These are phyloP conservation scores for Cenopis cana DNA, from an alignment of 2,888 invertebrate species.

Conservation along the genomic window DNA sequence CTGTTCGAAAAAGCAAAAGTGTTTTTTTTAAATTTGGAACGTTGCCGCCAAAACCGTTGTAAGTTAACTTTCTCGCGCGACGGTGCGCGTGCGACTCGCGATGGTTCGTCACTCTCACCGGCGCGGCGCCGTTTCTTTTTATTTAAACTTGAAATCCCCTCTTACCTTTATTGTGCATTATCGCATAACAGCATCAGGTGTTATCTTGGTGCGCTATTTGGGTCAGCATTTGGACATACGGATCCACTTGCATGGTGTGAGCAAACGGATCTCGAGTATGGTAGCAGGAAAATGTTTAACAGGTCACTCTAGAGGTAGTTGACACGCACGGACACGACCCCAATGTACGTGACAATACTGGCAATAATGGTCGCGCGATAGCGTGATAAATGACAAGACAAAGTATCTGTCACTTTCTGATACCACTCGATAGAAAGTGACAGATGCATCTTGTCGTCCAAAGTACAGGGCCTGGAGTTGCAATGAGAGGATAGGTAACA, in stretches of 20 bases:
- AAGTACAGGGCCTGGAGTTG: too few relatives aligned
- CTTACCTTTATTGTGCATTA: conserved; percentile 68
- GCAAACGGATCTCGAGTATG: conserved; percentile 31
- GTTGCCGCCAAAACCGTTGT: conserved; percentile 40
- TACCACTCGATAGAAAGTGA: too few relatives aligned
- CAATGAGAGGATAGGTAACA: too few relatives aligned
- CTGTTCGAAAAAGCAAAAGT: conserved; percentile 35
- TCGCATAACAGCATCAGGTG: conserved; percentile 66
- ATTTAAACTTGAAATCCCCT: conserved; percentile 75
- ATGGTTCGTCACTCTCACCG: conserved; percentile 78
- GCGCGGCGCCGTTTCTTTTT: conserved; percentile 74
- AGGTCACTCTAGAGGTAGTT: background rate
- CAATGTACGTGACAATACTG: background rate
- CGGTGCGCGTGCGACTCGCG: conserved; percentile 61
- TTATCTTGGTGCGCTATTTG: conserved; percentile 61
- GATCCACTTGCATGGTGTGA: conserved; percentile 35
- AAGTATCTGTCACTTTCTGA: too few relatives aligned
- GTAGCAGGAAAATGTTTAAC: conserved; percentile 22
- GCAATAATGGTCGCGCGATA: too few relatives aligned
- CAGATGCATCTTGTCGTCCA: too few relatives aligned
- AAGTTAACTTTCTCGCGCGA: conserved; percentile 66
- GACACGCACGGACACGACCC: background rate
- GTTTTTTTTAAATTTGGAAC: conserved; percentile 48
- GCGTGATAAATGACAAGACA: too few relatives aligned
- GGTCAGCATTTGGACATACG: conserved; percentile 60